Base-by-base conservation (phyloP, 2,888 invertebrate genomes). In the Conus canariensis region DNA sequence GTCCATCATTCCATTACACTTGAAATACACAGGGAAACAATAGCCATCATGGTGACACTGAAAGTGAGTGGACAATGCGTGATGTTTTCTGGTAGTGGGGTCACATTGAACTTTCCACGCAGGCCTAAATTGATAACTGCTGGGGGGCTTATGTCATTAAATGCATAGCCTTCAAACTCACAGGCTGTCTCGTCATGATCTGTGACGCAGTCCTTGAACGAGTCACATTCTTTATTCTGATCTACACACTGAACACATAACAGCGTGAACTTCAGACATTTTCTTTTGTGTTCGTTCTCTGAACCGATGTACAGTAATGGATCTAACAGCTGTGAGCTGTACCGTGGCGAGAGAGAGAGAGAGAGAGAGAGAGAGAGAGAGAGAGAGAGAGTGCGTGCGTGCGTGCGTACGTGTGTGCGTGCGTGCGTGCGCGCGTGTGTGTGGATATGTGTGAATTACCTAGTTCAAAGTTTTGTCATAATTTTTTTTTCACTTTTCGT, bases 181-280 rank as follows among this genome's bases (percentile, higher is more conserved):
- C 90, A 90, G 87, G 87, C 87, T 25, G 90, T 85, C 88, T 95
- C 95, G 91, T 95, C 95, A 19, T 92, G 93, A 16, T 93, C 93
- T 60, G 95, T 94, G 0, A 90, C 88, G 90, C 94, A 94, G 90
- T 94, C 94, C n/a, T 86, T 88, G 25, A 91, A 91, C 67, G 90
- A 91, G 90, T 94, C 94, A 93, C 59, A 93, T 2, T 8, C 14
- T 80, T 80, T 80, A 0, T 45, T 9, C n/a, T 16, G 12, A 45
- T 30, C 45, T 45, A 80, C 60, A 59, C 64, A 88, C 82, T 30
- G 64, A 60, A 60, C 30, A 30, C 30, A 30, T 30, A 30, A 30
- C 30, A 30, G 30, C 30, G 30, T n/a, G 30, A 30, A 30, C 30
- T 30, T 30, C 30, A 30, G 30, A 30, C 30, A 30, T 30, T 30